Evolutionary conservation across 2,797 vertebrate genomes (phyloP).

Genomic region (Rhynchonycteris naso): DNA sequence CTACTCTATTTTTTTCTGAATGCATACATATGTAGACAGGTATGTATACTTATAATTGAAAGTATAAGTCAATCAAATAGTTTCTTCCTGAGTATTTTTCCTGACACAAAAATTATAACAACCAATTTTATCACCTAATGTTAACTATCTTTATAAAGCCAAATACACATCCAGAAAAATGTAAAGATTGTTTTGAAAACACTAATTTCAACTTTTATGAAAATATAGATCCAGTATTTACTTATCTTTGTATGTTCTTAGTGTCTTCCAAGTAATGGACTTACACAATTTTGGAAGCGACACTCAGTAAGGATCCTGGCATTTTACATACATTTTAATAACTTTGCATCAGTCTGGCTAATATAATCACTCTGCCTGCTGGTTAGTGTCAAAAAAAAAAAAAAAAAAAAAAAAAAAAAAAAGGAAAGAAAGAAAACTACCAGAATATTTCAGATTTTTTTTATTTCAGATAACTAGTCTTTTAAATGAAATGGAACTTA

Average conservation of each 20-base stretch:
- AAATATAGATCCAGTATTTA: neutral
- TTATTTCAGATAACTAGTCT: neutral
- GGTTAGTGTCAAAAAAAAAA: neutral
- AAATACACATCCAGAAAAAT: neutral
- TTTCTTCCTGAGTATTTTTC: neutral
- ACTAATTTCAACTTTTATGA: neutral
- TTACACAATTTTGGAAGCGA: constrained; percentile 44
- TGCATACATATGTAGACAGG: neutral
- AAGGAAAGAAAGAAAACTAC: neutral
- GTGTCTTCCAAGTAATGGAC: neutral
- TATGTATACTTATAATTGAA: neutral
- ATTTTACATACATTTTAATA: neutral
- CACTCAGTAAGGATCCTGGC: neutral
- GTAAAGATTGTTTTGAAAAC: constrained; percentile 14
- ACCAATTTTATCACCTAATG: neutral
- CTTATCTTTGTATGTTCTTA: neutral
- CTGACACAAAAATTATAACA: neutral
- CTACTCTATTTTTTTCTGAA: neutral
- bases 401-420: neutral
- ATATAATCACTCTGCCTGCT: neutral
- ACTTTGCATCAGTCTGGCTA: neutral
- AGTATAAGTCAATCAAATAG: neutral
- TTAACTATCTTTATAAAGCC: constrained; percentile 12
- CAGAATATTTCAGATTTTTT: neutral
- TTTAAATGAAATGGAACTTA: neutral